Evolutionary conservation across 1,140 invertebrate genomes (phyloP).

Genomic region (Vanessa tameamea): DNA sequence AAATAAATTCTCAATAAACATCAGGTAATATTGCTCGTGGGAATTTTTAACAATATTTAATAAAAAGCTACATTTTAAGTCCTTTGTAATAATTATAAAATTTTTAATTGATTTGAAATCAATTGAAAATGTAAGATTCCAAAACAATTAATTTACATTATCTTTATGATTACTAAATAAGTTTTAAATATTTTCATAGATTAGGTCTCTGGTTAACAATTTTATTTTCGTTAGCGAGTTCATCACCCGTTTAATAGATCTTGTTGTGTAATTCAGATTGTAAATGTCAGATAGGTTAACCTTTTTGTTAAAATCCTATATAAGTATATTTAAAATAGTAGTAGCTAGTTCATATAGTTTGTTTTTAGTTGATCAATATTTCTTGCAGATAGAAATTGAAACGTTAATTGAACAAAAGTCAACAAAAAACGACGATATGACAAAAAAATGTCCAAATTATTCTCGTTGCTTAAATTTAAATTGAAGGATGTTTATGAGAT

Average conservation of each 20-base stretch:
- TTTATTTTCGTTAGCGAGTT: not conserved
- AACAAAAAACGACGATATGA: no score
- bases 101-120: not conserved
- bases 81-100: not conserved
- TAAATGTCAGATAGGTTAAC: constrained; percentile 8
- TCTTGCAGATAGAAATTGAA: no score
- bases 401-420: no score
- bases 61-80: no score
- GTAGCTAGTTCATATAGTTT: not conserved
- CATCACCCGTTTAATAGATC: constrained; percentile 5
- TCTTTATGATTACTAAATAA: not conserved
- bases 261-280: constrained; percentile 8
- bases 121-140: no score
- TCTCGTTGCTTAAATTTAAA: no score
- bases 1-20: no score
- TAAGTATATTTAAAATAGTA: not conserved
- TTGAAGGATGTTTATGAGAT: no score
- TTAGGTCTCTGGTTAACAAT: not conserved
- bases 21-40: no score
- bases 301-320: not conserved
- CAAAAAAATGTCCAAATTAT: no score
- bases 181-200: not conserved
- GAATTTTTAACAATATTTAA: no score
- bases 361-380: no score
- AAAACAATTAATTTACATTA: not conserved